Evolutionary conservation across 2,113 vertebrate species (phyloP).

Genomic region (Lagopus leucura): DNA sequence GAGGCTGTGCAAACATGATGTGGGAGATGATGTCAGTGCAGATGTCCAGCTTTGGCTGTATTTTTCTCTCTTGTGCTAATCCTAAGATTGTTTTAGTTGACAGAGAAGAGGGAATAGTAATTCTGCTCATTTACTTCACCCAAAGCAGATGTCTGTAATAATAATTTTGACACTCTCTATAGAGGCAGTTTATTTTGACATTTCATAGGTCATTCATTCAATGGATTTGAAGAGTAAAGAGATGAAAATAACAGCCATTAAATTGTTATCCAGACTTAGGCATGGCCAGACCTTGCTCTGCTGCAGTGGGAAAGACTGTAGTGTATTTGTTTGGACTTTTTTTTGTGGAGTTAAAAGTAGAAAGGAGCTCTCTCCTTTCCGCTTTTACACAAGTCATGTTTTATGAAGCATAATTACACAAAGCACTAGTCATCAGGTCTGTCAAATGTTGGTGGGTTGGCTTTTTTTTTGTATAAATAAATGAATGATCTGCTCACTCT

Average conservation of each 20-base stretch:
- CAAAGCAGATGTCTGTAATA: not conserved
- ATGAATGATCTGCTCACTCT: not conserved
- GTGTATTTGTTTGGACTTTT: not conserved
- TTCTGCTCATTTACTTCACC: not conserved
- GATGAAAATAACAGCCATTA: not conserved
- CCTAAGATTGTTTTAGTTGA: not conserved
- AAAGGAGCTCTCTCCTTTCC: not conserved
- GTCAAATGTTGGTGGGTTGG: not conserved
- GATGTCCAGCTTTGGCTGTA: not conserved
- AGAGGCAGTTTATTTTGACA: not conserved
- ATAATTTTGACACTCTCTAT: not conserved
- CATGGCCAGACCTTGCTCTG: not conserved
- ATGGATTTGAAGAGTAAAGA: not conserved
- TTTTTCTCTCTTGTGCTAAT: slow-evolving; percentile 8
- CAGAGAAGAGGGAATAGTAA: not conserved
- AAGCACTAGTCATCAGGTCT: not conserved
- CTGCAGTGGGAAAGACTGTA: not conserved
- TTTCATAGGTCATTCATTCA: not conserved
- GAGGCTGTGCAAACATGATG: not conserved
- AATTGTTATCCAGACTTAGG: not conserved
- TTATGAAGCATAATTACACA: not conserved
- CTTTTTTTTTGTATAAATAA: not conserved
- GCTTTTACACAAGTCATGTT: not conserved
- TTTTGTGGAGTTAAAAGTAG: not conserved
- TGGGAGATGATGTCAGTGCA: not conserved